These are phyloP conservation scores for Piliocolobus tephrosceles DNA, from an alignment of 2,113 vertebrate genomes.

Conservation along the genomic window DNA sequence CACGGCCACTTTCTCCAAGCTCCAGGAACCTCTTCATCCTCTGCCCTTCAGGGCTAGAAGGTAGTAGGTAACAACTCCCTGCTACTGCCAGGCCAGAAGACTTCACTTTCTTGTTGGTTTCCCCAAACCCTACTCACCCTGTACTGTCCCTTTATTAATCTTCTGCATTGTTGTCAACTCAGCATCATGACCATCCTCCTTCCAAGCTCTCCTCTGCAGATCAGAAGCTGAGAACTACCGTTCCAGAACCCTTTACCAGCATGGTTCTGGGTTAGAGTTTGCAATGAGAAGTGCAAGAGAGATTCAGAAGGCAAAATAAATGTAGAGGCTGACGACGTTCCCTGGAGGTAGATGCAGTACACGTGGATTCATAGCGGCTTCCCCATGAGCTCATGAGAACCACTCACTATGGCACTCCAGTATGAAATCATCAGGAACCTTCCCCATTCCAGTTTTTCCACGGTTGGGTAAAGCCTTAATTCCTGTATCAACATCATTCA, in stretches of 20 bases:
- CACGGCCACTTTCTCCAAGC: not conserved
- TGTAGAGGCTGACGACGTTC: not conserved
- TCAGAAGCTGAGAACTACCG: not conserved
- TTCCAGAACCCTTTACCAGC: not conserved
- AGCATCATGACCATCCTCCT: not conserved
- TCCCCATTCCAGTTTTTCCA: not conserved
- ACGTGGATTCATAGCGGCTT: accelerated
- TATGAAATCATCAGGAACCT: not conserved
- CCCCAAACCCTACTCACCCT: not conserved
- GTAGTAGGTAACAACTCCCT: not conserved
- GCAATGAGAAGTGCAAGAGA: not conserved
- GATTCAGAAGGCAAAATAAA: not conserved
- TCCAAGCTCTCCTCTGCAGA: not conserved
- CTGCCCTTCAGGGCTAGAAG: not conserved
- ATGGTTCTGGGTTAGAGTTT: not conserved
- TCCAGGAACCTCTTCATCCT: not conserved
- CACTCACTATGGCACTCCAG: not conserved
- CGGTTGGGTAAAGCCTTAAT: not conserved
- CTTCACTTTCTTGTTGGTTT: accelerated
- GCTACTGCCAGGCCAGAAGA: not conserved
- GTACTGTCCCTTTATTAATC: not conserved
- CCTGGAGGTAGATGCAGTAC: not conserved
- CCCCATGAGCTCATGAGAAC: not conserved
- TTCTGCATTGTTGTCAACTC: not conserved
- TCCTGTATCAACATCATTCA: not conserved